phyloP scores from a whole-genome alignment of 2,888 invertebrate genomes.

The Scelioninae gen. 2 region DNA sequence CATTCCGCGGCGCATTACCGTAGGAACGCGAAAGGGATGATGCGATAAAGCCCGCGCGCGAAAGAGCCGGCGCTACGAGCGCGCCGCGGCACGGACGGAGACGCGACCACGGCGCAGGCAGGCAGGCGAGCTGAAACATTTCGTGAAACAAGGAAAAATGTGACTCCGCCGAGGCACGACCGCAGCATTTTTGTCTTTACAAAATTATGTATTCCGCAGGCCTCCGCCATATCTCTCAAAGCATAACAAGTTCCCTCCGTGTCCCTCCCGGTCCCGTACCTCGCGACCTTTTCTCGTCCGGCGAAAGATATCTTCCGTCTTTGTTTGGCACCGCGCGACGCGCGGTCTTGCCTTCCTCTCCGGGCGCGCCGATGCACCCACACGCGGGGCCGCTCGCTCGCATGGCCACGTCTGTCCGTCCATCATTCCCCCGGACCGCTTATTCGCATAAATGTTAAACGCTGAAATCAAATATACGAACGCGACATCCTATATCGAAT shows the following conservation, averaged over 20 bases:
- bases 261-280: slow-evolving; percentile 61
- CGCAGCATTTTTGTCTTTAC: slow-evolving; percentile 76
- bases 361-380: slow-evolving; percentile 56
- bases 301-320: slow-evolving; percentile 59
- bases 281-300: slow-evolving; percentile 59
- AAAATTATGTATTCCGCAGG: slow-evolving; percentile 76
- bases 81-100: slow-evolving; percentile 58
- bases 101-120: slow-evolving; percentile 63
- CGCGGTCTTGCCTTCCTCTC: slow-evolving; percentile 30
- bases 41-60: slow-evolving; percentile 65
- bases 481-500: slow-evolving; percentile 57
- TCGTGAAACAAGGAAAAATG: slow-evolving; percentile 75
- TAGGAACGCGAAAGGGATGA: slow-evolving; percentile 68
- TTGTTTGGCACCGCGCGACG: slow-evolving; percentile 28
- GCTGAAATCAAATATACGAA: slow-evolving; percentile 59
- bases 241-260: slow-evolving; percentile 75
- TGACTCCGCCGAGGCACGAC: slow-evolving; percentile 73
- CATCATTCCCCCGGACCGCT: slow-evolving; percentile 55
- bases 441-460: slow-evolving; percentile 58
- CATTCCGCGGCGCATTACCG: slow-evolving; percentile 73
- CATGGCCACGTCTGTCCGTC: slow-evolving; percentile 57
- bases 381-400: slow-evolving; percentile 45
- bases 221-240: slow-evolving; percentile 75
- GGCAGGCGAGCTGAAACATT: slow-evolving; percentile 71
- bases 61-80: slow-evolving; percentile 59